These are phyloP conservation scores for Parazoanthus atlanticus DNA, from an alignment of 92 coral and sea anemone genomes.

Conservation along the genomic window DNA sequence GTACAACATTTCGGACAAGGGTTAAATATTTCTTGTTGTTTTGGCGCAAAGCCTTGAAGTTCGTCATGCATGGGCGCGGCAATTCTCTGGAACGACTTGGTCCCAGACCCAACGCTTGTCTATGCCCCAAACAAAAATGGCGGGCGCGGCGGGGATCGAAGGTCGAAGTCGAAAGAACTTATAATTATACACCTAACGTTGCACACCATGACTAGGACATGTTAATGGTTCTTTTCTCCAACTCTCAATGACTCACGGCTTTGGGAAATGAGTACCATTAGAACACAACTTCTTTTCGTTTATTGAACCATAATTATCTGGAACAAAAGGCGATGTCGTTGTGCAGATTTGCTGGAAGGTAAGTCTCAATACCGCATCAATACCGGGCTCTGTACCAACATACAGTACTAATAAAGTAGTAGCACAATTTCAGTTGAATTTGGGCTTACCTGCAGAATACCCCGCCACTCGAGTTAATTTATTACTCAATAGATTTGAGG, in stretches of 20 bases:
- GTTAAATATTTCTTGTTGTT: no score
- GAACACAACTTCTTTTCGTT: neutral
- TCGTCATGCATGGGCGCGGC: neutral
- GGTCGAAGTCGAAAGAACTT: slow-evolving; percentile 10
- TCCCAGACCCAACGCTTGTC: neutral
- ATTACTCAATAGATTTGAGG: no score
- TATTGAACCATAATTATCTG: neutral
- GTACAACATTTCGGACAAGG: neutral
- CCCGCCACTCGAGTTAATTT: no score
- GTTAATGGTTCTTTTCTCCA: neutral
- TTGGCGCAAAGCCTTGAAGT: neutral
- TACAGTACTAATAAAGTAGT: no score
- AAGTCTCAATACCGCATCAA: neutral
- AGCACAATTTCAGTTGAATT: no score
- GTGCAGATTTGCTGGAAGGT: slow-evolving; percentile 4
- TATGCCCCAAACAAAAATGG: neutral
- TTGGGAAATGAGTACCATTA: no score
- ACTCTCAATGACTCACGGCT: neutral
- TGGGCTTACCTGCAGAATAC: no score
- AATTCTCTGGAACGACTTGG: neutral
- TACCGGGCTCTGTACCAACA: no score
- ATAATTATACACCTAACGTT: neutral
- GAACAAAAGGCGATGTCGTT: neutral
- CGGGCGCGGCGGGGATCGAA: neutral
- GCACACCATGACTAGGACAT: neutral